A percentile compares a stretch with the other conserved stretches of the same genome.
phyloP scores from a whole-genome alignment of 2,888 invertebrate species.

The Corbicula japonica region DNA sequence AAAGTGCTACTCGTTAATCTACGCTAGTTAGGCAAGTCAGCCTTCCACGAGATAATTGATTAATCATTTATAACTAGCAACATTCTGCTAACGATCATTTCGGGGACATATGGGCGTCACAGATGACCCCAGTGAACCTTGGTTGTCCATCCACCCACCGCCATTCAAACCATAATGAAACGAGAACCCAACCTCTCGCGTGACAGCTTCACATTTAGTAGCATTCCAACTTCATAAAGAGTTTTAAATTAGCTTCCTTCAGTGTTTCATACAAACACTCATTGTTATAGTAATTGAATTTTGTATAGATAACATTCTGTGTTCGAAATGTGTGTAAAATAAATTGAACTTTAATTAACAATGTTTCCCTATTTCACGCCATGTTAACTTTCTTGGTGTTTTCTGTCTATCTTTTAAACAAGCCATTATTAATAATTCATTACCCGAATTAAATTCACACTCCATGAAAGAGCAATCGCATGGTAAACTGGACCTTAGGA shows the following conservation, averaged over 20 bases:
- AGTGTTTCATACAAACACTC: not conserved
- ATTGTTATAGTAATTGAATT: conserved; percentile 38
- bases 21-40: too few species aligned
- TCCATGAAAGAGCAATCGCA: too few species aligned
- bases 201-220: conserved; percentile 28
- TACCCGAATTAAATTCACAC: too few species aligned
- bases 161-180: conserved; percentile 6
- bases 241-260: conserved; percentile 26
- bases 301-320: conserved; percentile 22
- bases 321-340: conserved; percentile 10
- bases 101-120: conserved; percentile 21
- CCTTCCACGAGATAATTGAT: conserved; percentile 14
- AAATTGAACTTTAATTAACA: conserved; percentile 11
- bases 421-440: too few species aligned
- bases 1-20: too few species aligned
- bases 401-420: not conserved
- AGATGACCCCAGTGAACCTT: conserved; percentile 18
- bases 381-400: not conserved
- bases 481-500: too few species aligned
- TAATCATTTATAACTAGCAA: not conserved
- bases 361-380: conserved; percentile 18
- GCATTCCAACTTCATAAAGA: conserved; percentile 18
- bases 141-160: conserved; percentile 17
- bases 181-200: conserved; percentile 24
- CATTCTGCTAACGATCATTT: conserved; percentile 7